Conservation (phyloP, 2,113 vertebrate species). For the Oreochromis aureus region DNA sequence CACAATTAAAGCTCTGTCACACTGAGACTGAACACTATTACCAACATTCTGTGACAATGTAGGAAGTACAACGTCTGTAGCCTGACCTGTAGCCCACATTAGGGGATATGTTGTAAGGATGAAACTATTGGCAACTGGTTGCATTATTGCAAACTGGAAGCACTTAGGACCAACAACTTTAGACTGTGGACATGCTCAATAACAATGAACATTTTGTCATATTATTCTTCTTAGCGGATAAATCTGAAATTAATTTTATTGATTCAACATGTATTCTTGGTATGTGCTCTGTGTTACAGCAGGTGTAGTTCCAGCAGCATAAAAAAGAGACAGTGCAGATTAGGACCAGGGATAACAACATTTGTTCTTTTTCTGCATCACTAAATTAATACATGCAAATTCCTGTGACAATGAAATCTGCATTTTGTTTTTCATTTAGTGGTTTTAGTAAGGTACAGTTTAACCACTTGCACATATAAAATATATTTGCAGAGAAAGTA, state of each 20-base stretch:
- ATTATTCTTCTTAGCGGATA: background rate
- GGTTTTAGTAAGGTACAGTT: background rate
- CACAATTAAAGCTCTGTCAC: background rate
- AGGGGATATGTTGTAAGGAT: background rate
- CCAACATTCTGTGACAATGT: background rate
- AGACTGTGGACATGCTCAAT: background rate
- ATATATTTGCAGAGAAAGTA: background rate
- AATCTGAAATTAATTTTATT: fast-evolving
- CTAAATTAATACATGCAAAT: background rate
- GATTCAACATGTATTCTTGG: background rate
- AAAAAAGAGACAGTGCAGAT: background rate
- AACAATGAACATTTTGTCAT: background rate
- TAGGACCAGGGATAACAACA: background rate
- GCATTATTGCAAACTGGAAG: background rate
- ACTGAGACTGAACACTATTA: background rate
- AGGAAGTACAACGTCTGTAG: background rate
- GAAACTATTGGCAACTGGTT: background rate
- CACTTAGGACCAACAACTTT: background rate
- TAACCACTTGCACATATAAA: background rate
- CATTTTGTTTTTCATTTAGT: background rate
- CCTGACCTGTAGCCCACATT: background rate
- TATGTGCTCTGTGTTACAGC: background rate
- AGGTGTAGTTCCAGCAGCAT: background rate
- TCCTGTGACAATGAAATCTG: background rate
- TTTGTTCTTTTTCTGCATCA: background rate